Percentiles rank a stretch among this genome's conserved stretches.
These are phyloP conservation scores for Stenichneumon culpator DNA, from an alignment of 2,888 invertebrate species.

Conservation along the genomic window DNA sequence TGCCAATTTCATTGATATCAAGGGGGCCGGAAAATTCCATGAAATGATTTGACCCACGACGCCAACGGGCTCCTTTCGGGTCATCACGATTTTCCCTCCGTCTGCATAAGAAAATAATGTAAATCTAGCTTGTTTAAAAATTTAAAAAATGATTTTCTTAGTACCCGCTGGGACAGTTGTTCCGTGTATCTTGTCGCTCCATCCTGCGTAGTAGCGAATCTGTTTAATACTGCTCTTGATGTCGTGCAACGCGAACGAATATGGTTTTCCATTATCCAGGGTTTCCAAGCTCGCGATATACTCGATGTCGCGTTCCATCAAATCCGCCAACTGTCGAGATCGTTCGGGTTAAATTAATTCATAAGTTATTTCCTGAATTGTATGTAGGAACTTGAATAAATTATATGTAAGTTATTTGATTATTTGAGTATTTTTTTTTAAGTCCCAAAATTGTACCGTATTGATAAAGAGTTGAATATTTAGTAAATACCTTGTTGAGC, in stretches of 20 bases:
- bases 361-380: too few species aligned
- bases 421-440: too few species aligned
- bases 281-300: slow-evolving; percentile 87
- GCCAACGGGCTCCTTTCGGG: slow-evolving; percentile 90
- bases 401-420: too few species aligned
- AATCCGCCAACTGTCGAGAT: slow-evolving; percentile 85
- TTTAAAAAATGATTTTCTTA: not conserved
- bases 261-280: slow-evolving; percentile 89
- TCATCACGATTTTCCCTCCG: slow-evolving; percentile 88
- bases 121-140: not conserved
- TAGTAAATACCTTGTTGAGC: slow-evolving; percentile 69
- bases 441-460: not conserved
- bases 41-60: slow-evolving; percentile 93
- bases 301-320: slow-evolving; percentile 86
- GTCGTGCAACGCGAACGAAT: slow-evolving; percentile 81
- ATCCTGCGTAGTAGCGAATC: slow-evolving; percentile 87
- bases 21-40: slow-evolving; percentile 92
- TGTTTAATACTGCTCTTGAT: slow-evolving; percentile 75
- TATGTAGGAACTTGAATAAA: too few species aligned
- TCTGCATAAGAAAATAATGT: slow-evolving; percentile 79
- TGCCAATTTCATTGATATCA: slow-evolving; percentile 92
- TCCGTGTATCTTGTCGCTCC: slow-evolving; percentile 87
- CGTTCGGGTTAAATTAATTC: not conserved
- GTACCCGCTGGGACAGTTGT: slow-evolving; percentile 78
- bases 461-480: not conserved